Evolutionary conservation across 2,113 vertebrate species (phyloP), one percentile per base, ranked within the genome.

Genomic region (Scomber scombrus): DNA sequence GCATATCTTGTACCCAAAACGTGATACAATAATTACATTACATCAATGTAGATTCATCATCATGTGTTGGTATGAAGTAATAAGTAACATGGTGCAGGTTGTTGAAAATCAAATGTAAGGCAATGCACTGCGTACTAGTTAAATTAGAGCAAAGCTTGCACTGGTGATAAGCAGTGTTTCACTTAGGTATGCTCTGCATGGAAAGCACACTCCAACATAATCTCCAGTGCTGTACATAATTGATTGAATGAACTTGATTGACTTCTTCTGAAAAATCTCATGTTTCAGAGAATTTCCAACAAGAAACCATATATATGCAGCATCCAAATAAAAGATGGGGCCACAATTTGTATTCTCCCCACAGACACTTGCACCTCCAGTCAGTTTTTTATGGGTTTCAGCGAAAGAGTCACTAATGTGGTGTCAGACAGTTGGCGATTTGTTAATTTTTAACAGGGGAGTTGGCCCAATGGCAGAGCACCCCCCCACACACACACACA

Each of bases 371-470:
- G 58, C 46, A 54, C 75, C 73, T 86, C 52, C 85, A 67, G 75
- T 82, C 85, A 75, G 15, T 62, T 77, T 77, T 85, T 86, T 85
- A 85, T 71, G 61, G 67, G 75, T 78, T 46, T 81, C 70, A 56
- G 16, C 58, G 86, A 83, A 83, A 85, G 71, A 88, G 83, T 84
- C 83, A 46, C 77, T 91, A 88, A 91, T 89, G 40, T 63, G 8
- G 34, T 6, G 34, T 40, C 6, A 40, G 34, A 40, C 34, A 40
- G 34, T 40, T 9, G 8, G 34, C 7, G 7, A 40, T 40, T 40
- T 40, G 34, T 40, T 40, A 8, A 40, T 40, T 40, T 40, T 40
- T 7, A 40, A 40, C 34, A 40, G 34, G 6, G 34, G 34, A 9
- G 34, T 0, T 40, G 34, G 34, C 6, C 34, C 34, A 40, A 9